Evolutionary conservation across 2,797 vertebrate species (phyloP).

Genomic region (Sebastes reedi): DNA sequence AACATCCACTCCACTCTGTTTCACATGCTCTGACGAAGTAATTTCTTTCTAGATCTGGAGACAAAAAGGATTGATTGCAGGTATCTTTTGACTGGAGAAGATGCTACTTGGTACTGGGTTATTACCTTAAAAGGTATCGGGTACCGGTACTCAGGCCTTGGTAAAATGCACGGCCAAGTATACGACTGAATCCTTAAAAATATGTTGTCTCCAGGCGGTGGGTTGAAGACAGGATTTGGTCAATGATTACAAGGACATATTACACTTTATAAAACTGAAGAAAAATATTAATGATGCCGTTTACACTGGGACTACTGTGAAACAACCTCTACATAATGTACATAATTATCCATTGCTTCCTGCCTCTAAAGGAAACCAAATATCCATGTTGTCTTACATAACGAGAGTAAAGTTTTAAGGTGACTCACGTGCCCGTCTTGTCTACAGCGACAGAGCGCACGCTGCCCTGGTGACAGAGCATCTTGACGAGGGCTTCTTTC

Average conservation of each 20-base stretch:
- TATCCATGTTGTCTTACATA: neutral
- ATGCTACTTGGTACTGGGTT: too few species aligned
- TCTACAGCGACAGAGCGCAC: constrained; percentile 88
- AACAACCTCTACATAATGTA: neutral
- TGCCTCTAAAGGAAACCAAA: too few species aligned
- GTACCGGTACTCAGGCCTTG: too few species aligned
- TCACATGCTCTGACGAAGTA: too few species aligned
- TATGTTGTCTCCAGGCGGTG: neutral
- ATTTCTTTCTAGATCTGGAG: too few species aligned
- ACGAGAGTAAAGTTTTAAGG: neutral
- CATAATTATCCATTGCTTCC: neutral
- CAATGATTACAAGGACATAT: neutral
- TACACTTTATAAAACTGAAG: neutral
- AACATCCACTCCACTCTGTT: too few species aligned
- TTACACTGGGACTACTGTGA: neutral
- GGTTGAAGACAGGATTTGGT: neutral
- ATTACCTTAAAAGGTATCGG: too few species aligned
- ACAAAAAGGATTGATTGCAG: too few species aligned
- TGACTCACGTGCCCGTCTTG: constrained; percentile 88
- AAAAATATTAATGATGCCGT: neutral
- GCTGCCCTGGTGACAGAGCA: constrained; percentile 89
- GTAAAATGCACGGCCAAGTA: neutral
- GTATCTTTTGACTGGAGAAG: too few species aligned
- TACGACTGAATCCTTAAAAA: neutral
- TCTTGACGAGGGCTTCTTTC: constrained; percentile 88